These are phyloP conservation scores for Alfaro cultratus DNA, from an alignment of 2,797 vertebrate species.

Conservation along the genomic window DNA sequence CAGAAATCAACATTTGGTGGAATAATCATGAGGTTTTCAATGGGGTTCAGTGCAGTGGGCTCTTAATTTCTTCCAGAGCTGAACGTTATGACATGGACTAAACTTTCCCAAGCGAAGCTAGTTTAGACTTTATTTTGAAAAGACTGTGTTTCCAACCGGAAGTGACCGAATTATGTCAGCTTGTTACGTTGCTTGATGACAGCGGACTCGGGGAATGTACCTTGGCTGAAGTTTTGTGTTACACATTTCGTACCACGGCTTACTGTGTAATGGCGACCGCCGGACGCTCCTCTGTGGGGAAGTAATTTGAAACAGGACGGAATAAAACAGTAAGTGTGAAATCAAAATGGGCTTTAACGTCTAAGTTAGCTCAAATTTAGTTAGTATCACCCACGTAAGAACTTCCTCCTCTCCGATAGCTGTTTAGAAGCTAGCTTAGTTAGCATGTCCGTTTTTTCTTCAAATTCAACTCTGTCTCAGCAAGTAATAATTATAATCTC, in stretches of 20 bases:
- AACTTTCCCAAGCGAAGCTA: too few relatives aligned
- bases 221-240: conserved; percentile 62
- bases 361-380: not conserved
- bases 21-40: too few relatives aligned
- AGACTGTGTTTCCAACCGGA: not conserved
- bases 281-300: not conserved
- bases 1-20: too few relatives aligned
- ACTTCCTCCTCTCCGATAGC: conserved; percentile 61
- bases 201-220: conserved; percentile 48
- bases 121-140: conserved; percentile 51
- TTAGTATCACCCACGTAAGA: conserved; percentile 30
- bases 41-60: too few relatives aligned
- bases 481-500: not conserved
- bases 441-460: conserved; percentile 48
- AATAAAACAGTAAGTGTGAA: conserved; percentile 38
- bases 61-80: too few relatives aligned
- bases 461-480: conserved; percentile 13
- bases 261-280: conserved; percentile 21
- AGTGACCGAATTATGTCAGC: not conserved
- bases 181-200: conserved; percentile 9
- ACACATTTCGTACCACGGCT: conserved; percentile 12
- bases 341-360: not conserved
- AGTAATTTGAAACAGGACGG: not conserved
- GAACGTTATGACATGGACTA: too few relatives aligned
- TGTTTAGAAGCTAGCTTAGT: conserved; percentile 62